phyloP scores from a whole-genome alignment of 2,113 vertebrate genomes.

The Diphyllodes magnificus region DNA sequence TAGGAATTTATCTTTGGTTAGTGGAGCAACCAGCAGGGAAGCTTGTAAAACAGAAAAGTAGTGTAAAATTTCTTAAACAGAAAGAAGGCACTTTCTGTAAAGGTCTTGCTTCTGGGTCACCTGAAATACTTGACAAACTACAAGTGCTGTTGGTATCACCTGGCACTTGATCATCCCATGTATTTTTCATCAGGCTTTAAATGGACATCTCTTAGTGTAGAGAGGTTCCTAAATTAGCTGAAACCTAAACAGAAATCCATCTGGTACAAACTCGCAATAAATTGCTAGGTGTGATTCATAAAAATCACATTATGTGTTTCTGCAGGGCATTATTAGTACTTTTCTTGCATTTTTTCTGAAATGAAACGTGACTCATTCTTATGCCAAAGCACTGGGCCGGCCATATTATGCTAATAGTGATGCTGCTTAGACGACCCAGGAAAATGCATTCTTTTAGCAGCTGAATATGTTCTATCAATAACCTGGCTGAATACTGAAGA shows the following conservation, averaged over 20 bases:
- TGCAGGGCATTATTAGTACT: not conserved
- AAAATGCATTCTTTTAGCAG: not conserved
- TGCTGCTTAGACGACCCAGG: not conserved
- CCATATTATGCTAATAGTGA: not conserved
- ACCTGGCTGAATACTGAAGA: not conserved
- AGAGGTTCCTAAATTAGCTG: not conserved
- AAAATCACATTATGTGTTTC: conserved; percentile 1
- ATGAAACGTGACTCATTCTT: not conserved
- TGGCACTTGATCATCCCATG: not conserved
- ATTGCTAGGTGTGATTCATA: not conserved
- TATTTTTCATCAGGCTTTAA: conserved; percentile 23
- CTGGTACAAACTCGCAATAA: not conserved
- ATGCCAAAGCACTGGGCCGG: not conserved
- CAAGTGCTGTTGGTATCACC: not conserved
- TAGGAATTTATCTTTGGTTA: not conserved
- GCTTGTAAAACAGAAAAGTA: not conserved
- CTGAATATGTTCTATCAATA: not conserved
- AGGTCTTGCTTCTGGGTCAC: not conserved
- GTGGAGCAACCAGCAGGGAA: not conserved
- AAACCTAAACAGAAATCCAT: not conserved
- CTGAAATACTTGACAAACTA: not conserved
- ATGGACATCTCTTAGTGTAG: not conserved
- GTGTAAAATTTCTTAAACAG: not conserved
- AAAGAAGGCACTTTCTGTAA: not conserved
- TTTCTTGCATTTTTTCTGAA: not conserved